These are phyloP conservation scores for Varanus salvator DNA, from an alignment of 2,113 vertebrate species.

Conservation along the genomic window DNA sequence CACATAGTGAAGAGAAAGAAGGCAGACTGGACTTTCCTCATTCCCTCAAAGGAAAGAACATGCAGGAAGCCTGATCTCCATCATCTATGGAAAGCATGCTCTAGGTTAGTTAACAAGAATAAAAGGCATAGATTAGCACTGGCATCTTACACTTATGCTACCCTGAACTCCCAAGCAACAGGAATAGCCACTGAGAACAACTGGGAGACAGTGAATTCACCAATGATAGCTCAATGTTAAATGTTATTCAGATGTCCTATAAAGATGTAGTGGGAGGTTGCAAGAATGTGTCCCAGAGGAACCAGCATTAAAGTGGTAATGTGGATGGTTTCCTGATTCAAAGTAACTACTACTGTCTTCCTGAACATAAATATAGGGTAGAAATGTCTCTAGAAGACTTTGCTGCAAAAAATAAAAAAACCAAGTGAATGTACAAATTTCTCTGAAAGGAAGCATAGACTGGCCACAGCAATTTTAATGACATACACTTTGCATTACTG, in stretches of 20 bases:
- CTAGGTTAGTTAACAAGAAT: conserved; percentile 32
- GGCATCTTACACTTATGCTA: background rate
- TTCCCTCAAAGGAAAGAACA: conserved; percentile 8
- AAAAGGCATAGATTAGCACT: background rate
- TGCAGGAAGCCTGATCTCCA: background rate
- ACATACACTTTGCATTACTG: background rate
- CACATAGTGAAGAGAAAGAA: background rate
- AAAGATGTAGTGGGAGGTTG: background rate
- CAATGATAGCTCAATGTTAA: conserved; percentile 20
- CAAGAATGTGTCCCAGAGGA: background rate
- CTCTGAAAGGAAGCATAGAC: background rate
- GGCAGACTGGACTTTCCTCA: background rate
- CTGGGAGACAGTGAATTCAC: background rate
- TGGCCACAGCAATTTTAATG: background rate
- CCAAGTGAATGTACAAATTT: background rate
- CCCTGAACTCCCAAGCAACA: background rate
- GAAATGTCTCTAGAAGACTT: background rate
- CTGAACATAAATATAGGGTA: conserved; percentile 8
- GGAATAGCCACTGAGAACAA: background rate
- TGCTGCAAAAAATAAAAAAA: background rate
- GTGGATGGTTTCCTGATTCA: background rate
- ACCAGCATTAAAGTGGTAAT: background rate
- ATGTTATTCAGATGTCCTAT: background rate
- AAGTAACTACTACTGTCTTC: background rate
- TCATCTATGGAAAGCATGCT: conserved; percentile 10